Percentiles rank a stretch among this genome's conserved stretches.
Conservation (phyloP, 2,888 invertebrate genomes). For the Osmoderma eremita region DNA sequence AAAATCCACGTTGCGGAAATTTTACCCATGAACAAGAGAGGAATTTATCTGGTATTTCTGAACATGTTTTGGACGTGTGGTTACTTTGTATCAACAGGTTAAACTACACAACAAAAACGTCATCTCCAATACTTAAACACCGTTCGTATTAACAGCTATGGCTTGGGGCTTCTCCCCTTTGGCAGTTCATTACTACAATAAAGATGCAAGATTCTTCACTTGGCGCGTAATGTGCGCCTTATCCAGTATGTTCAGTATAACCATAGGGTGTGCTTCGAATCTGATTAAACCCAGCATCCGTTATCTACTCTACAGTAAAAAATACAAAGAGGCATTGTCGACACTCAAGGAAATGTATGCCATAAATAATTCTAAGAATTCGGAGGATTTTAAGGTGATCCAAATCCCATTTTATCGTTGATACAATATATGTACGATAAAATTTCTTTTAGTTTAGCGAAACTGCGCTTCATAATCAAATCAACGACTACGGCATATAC, state of each 20-base stretch:
- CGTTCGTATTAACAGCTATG: slow-evolving; percentile 18
- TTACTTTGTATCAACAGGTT: slow-evolving; percentile 56
- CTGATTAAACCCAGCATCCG: slow-evolving; percentile 63
- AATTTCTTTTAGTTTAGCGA: slow-evolving; percentile 39
- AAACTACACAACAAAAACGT: background rate
- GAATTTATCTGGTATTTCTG: slow-evolving; percentile 58
- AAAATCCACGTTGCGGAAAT: slow-evolving; percentile 63
- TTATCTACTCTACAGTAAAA: slow-evolving; percentile 59
- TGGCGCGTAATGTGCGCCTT: slow-evolving; percentile 64
- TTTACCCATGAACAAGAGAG: slow-evolving; percentile 59
- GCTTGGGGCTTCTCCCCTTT: slow-evolving; percentile 41
- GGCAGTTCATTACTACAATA: slow-evolving; percentile 29
- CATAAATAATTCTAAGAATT: slow-evolving; percentile 63
- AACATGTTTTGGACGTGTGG: slow-evolving; percentile 61
- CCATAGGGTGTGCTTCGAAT: slow-evolving; percentile 61
- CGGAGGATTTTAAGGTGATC: slow-evolving; percentile 60
- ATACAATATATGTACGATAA: background rate
- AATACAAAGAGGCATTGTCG: slow-evolving; percentile 57
- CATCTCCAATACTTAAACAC: too few relatives aligned
- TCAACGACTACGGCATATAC: slow-evolving; percentile 42
- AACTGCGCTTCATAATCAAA: slow-evolving; percentile 32
- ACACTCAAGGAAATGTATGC: slow-evolving; percentile 64
- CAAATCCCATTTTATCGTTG: too few relatives aligned
- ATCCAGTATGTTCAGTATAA: slow-evolving; percentile 59
- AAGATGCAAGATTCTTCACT: slow-evolving; percentile 51